A percentile compares a stretch with the other conserved stretches of the same genome.
These are phyloP conservation scores for Champsocephalus esox DNA, from an alignment of 2,797 vertebrate species.

Conservation along the genomic window DNA sequence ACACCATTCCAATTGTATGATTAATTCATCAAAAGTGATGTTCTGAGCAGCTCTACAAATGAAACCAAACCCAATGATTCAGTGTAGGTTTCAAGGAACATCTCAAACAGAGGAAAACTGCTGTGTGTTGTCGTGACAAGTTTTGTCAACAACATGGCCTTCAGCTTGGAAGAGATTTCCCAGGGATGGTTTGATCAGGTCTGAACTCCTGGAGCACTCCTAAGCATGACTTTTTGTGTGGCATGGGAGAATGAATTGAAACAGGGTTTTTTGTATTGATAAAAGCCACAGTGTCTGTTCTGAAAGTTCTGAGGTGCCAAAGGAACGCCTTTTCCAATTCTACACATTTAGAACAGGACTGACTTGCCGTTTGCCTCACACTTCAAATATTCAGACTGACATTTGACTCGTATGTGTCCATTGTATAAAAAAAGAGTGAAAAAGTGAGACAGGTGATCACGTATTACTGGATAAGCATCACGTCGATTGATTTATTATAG, in stretches of 20 bases:
- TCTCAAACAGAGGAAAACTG: background rate
- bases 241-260: background rate
- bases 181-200: slow-evolving; percentile 24
- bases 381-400: too few relatives aligned
- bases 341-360: background rate
- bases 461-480: too few relatives aligned
- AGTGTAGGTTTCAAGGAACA: slow-evolving; percentile 18
- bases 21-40: background rate
- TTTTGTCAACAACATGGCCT: slow-evolving; percentile 10
- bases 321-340: too few relatives aligned
- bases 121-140: background rate
- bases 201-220: background rate
- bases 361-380: too few relatives aligned
- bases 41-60: background rate
- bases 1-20: slow-evolving; percentile 8
- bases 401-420: too few relatives aligned
- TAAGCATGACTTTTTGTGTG: too few relatives aligned
- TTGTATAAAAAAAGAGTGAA: too few relatives aligned
- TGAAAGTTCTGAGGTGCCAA: background rate
- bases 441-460: too few relatives aligned
- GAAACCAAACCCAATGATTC: slow-evolving; percentile 16
- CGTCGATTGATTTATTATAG: too few relatives aligned
- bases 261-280: background rate
- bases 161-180: slow-evolving; percentile 32
- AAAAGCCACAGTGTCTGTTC: background rate